Evolutionary conservation across 2,797 vertebrate genomes (phyloP).

Genomic region (Epinephelus malabaricus): DNA sequence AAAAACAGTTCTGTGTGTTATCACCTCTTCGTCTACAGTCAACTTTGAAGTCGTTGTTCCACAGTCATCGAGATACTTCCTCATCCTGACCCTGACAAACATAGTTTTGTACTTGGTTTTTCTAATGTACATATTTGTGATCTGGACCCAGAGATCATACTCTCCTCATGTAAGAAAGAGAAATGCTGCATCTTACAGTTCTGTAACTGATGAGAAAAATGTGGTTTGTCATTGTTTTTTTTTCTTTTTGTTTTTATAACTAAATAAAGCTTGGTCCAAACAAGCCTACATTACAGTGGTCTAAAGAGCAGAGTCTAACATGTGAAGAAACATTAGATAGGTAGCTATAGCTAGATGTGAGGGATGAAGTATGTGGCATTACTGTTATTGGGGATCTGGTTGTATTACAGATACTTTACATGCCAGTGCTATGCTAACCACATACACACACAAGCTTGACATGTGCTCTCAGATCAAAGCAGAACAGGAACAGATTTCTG

Average conservation of each 20-base stretch:
- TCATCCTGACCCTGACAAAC: conserved; percentile 53
- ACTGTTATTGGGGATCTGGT: background rate
- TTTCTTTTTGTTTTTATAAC: conserved; percentile 49
- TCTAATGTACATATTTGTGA: conserved; percentile 83
- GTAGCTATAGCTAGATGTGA: background rate
- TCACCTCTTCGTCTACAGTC: conserved; percentile 63
- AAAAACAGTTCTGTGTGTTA: conserved; percentile 45
- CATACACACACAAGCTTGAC: background rate
- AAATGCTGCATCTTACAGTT: conserved; percentile 62
- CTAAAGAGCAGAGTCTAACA: conserved; percentile 23
- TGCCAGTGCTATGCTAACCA: too few species aligned
- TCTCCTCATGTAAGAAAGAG: conserved; percentile 47
- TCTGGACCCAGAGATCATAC: conserved; percentile 61
- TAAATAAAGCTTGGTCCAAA: conserved; percentile 76
- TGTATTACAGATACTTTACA: background rate
- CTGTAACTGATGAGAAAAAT: conserved; percentile 50
- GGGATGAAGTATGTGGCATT: background rate
- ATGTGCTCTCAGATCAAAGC: background rate
- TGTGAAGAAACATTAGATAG: too few species aligned
- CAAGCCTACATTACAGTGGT: conserved; percentile 44
- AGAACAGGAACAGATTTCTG: conserved; percentile 18
- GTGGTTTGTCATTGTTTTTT: conserved; percentile 49
- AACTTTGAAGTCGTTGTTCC: conserved; percentile 45
- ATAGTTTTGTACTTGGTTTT: conserved; percentile 81
- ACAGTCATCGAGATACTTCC: conserved; percentile 45